phyloP scores from a whole-genome alignment of 2,113 vertebrate genomes.

The Pungitius pungitius region DNA sequence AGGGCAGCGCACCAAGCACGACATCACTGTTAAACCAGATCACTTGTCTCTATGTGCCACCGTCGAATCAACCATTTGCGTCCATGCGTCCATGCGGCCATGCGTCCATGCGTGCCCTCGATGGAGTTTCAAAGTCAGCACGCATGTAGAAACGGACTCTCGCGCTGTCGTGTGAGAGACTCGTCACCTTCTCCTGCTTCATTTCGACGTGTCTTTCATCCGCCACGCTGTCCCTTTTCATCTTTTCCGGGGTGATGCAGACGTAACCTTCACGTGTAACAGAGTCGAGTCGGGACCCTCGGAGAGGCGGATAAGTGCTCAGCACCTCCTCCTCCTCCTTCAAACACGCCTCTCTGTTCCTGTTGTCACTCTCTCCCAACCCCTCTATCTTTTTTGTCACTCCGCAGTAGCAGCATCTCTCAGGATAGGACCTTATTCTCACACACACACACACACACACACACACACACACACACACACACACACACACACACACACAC shows the following conservation, averaged over 20 bases:
- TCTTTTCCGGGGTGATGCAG: background rate
- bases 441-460: slow-evolving; percentile 22
- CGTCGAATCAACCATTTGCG: slow-evolving; percentile 9
- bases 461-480: slow-evolving; percentile 12
- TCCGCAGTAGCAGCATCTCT: slow-evolving; percentile 49
- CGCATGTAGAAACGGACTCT: background rate
- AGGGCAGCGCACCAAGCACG: slow-evolving; percentile 40
- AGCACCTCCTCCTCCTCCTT: background rate
- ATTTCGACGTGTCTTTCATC: slow-evolving; percentile 29
- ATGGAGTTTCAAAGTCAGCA: slow-evolving; percentile 17
- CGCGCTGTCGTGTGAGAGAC: slow-evolving; percentile 13
- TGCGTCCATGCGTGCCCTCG: slow-evolving; percentile 6
- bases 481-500: slow-evolving; percentile 11
- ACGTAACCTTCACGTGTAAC: slow-evolving; percentile 20
- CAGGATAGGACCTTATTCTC: slow-evolving; percentile 39
- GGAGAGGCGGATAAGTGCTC: slow-evolving; percentile 11
- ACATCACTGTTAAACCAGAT: slow-evolving; percentile 34
- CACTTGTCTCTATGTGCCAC: slow-evolving; percentile 4
- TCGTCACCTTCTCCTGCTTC: slow-evolving; percentile 12
- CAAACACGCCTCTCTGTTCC: slow-evolving; percentile 2
- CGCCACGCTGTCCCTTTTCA: slow-evolving; percentile 13
- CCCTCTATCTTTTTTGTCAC: slow-evolving; percentile 43
- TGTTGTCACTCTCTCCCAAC: slow-evolving; percentile 27
- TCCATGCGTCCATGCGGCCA: background rate
- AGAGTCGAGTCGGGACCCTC: slow-evolving; percentile 18